Base-by-base conservation (phyloP, 2,113 vertebrate genomes). In the Neomonachus schauinslandi region DNA sequence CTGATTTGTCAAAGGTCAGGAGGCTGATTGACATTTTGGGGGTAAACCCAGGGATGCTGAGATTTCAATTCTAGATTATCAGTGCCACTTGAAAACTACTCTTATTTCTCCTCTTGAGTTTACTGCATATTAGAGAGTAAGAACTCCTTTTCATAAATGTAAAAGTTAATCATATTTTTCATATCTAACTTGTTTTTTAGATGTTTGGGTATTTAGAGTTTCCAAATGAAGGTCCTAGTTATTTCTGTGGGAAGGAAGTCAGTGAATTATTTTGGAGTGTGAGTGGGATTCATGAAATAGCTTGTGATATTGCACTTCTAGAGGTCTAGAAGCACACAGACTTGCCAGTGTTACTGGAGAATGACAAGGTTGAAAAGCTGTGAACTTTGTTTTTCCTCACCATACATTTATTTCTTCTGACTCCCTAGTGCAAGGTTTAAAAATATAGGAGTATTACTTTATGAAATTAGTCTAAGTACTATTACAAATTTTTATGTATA, bases 221-320 rank as follows among this genome's bases (percentile, higher is more conserved):
- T 77, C 36, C 95, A 96, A 71, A 84, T 71, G 9, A 77, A 95
- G 15, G 16, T 81, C 11, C 33, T 92, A 61, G 46, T 86, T 94
- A 59, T 94, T 95, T 92, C 33, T 90, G 14, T 97, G 39, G 79
- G 79, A 86, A 79, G 57, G 36, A 96, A 97, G 36, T 74, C 46
- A 72, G 3, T 79, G 53, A 95, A 77, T 81, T 82, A 85, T 87
- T 95, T 92, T 84, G 90, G 82, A 85, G n/a, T 87, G 12, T 88
- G 67, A 85, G 2, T 96, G 36, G 51, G 57, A 85, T 71, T 93
- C 61, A 63, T 81, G 77, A 89, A 88, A 61, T 55, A 91, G n/a
- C 46, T 86, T 67, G n/a, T 80, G 14, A 46, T 83, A 4, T 36
- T 89, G n/a, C 15, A 77, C n/a, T 89, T 89, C 33, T 69, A 53